Conservation (phyloP, 1,140 invertebrate genomes). For the Drosophila watanabei region DNA sequence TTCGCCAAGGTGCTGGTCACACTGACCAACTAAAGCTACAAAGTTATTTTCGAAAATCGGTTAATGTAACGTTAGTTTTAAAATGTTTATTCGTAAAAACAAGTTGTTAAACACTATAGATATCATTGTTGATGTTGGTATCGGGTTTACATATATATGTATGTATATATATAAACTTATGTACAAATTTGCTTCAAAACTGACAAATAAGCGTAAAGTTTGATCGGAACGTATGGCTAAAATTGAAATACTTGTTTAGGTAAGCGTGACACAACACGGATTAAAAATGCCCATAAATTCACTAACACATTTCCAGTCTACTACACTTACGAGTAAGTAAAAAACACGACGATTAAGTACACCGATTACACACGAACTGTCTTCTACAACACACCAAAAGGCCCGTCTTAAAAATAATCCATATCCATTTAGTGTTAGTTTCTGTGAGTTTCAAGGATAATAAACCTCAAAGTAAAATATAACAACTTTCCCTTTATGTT, state of each 20-base stretch:
- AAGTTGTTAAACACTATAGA: conserved; percentile 49
- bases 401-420: conserved; percentile 6
- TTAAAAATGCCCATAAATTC: conserved; percentile 67
- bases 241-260: conserved; percentile 49
- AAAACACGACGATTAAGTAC: conserved; percentile 24
- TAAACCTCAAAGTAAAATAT: background rate
- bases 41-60: too few relatives aligned
- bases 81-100: conserved; percentile 56
- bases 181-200: conserved; percentile 44
- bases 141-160: conserved; percentile 26
- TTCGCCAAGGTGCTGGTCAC: too few relatives aligned
- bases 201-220: conserved; percentile 55
- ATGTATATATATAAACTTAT: conserved; percentile 19
- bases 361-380: conserved; percentile 12
- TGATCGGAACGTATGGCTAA: conserved; percentile 59
- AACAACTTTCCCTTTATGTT: background rate
- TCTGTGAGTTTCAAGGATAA: background rate
- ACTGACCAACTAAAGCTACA: too few relatives aligned
- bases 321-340: conserved; percentile 46
- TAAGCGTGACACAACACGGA: conserved; percentile 63
- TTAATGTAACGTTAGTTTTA: conserved; percentile 20
- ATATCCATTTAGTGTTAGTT: background rate
- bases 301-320: conserved; percentile 63
- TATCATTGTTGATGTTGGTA: conserved; percentile 50
- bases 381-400: conserved; percentile 6